These are phyloP conservation scores for Molossus alvarezi DNA, from an alignment of 2,797 vertebrate species.

Conservation along the genomic window DNA sequence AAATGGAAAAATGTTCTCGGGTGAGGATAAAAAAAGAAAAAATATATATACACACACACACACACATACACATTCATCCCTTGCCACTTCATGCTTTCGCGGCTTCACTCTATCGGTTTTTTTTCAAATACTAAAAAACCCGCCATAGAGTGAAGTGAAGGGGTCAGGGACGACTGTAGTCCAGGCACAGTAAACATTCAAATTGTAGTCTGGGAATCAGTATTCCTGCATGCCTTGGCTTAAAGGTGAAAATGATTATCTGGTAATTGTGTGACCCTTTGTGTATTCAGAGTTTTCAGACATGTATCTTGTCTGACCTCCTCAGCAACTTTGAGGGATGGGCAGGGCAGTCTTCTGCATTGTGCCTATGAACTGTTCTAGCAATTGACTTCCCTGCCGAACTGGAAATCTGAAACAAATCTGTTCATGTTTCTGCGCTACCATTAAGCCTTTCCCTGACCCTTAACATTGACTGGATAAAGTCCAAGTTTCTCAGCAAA, in stretches of 20 bases:
- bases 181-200: constrained; percentile 36
- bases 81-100: too few species aligned
- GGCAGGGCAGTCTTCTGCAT: background rate
- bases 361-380: background rate
- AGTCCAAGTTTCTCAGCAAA: constrained; percentile 29
- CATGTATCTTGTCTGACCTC: background rate
- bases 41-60: too few species aligned
- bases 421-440: background rate
- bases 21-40: too few species aligned
- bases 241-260: background rate
- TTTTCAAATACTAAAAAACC: too few species aligned
- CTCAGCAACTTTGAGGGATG: background rate
- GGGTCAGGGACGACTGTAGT: background rate
- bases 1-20: too few species aligned
- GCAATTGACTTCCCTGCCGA: background rate
- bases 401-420: constrained; percentile 13
- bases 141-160: too few species aligned
- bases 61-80: too few species aligned
- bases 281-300: background rate
- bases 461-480: background rate
- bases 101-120: too few species aligned
- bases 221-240: constrained; percentile 1
- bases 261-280: background rate
- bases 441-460: constrained; percentile 9
- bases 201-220: background rate